Conservation (phyloP, 2,113 vertebrate genomes). For the Dasyurus viverrinus region DNA sequence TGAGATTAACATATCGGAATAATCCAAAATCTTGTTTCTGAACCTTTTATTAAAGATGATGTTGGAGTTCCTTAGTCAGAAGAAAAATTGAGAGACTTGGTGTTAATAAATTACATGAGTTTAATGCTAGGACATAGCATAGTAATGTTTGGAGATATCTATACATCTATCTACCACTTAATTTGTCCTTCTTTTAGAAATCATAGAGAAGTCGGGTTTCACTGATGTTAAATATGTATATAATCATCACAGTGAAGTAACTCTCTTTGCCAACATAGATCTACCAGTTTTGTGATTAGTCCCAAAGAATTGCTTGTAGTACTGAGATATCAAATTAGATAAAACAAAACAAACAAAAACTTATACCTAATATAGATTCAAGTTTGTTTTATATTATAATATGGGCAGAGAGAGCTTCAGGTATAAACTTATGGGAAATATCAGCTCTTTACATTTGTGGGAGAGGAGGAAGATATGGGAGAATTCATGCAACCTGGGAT, state of each 20-base stretch:
- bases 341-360: not conserved
- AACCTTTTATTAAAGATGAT: not conserved
- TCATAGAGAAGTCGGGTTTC: not conserved
- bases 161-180: not conserved
- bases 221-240: not conserved
- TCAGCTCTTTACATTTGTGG: not conserved
- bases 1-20: not conserved
- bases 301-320: not conserved
- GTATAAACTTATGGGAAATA: not conserved
- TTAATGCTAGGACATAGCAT: not conserved
- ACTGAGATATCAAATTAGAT: not conserved
- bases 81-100: not conserved
- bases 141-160: not conserved
- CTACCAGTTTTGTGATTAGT: not conserved
- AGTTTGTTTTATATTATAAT: not conserved
- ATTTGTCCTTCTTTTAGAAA: not conserved
- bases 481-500: not conserved
- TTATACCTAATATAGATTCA: not conserved
- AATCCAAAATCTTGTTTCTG: not conserved
- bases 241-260: not conserved
- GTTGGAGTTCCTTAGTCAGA: not conserved
- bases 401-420: not conserved
- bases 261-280: not conserved
- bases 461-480: not conserved
- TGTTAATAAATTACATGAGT: not conserved